phyloP scores from a whole-genome alignment of 2,888 invertebrate species.

The Drymonia ruficornis region DNA sequence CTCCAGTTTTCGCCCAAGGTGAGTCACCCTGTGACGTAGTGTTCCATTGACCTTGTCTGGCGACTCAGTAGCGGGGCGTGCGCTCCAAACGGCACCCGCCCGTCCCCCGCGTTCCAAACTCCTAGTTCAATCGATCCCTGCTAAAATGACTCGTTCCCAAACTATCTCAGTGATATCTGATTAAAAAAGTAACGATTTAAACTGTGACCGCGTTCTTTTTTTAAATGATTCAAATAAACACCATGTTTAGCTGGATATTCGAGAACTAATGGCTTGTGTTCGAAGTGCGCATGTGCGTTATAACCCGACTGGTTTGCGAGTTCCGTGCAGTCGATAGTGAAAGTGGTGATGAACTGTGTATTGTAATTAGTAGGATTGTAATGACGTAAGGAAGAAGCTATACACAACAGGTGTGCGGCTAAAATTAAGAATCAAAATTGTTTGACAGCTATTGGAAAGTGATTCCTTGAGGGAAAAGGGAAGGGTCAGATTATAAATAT shows the following conservation, averaged over 20 bases:
- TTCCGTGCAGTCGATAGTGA: constrained; percentile 25
- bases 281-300: constrained; percentile 56
- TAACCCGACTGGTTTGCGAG: constrained; percentile 36
- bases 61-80: constrained; percentile 50
- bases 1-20: constrained; percentile 30
- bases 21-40: constrained; percentile 40
- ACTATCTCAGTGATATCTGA: constrained; percentile 13
- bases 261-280: constrained; percentile 22
- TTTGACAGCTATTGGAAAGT: neutral
- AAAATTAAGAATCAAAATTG: no score
- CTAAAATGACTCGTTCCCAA: neutral
- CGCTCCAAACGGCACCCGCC: constrained; percentile 40
- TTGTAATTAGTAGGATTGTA: constrained; percentile 38
- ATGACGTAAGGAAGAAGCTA: constrained; percentile 24
- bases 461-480: no score
- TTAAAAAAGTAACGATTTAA: constrained; percentile 4
- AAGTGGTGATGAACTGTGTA: constrained; percentile 23
- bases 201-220: constrained; percentile 12
- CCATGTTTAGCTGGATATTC: constrained; percentile 15
- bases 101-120: constrained; percentile 19
- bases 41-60: constrained; percentile 51
- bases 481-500: no score
- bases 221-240: constrained; percentile 12
- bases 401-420: constrained; percentile 47
- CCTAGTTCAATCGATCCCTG: neutral